A percentile compares a stretch with the other conserved stretches of the same genome.
Conservation (phyloP, 2,797 vertebrate species). For the Graptemys geographica region DNA sequence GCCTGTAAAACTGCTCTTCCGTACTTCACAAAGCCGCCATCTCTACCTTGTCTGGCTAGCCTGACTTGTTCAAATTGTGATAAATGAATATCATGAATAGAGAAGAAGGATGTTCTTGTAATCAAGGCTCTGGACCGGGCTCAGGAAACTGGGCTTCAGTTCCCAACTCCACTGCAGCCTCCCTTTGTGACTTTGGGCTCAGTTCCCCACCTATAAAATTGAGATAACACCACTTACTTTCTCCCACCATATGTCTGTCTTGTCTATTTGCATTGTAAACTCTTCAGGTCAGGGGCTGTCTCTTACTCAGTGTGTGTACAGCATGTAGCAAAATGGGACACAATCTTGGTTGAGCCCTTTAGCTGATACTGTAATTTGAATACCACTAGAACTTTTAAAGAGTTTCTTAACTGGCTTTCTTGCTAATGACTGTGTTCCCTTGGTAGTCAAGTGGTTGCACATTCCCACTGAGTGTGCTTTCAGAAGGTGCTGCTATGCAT, state of each 20-base stretch:
- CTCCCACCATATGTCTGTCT: not conserved
- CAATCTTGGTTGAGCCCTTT: not conserved
- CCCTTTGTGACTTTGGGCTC: not conserved
- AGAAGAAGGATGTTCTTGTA: slow-evolving; percentile 63
- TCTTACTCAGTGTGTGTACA: not conserved
- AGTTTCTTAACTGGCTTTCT: not conserved
- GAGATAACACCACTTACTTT: not conserved
- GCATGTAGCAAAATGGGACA: not conserved
- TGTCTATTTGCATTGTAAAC: not conserved
- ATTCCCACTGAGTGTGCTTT: not conserved
- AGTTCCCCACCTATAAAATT: not conserved
- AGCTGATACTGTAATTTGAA: not conserved
- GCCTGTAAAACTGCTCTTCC: slow-evolving; percentile 74
- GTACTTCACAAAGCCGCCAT: slow-evolving; percentile 73
- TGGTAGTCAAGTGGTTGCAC: not conserved
- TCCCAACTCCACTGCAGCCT: slow-evolving; percentile 1
- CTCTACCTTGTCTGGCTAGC: slow-evolving; percentile 60
- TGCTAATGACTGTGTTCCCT: not conserved
- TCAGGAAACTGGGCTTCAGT: slow-evolving; percentile 48
- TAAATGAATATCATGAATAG: slow-evolving; percentile 68
- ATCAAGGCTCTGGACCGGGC: slow-evolving; percentile 55
- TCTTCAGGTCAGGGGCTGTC: not conserved
- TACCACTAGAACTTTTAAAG: not conserved
- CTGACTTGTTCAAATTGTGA: slow-evolving; percentile 51
- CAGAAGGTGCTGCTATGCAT: no score